These are phyloP conservation scores for Cynaeus angustus DNA, from an alignment of 2,888 invertebrate species.

Conservation along the genomic window DNA sequence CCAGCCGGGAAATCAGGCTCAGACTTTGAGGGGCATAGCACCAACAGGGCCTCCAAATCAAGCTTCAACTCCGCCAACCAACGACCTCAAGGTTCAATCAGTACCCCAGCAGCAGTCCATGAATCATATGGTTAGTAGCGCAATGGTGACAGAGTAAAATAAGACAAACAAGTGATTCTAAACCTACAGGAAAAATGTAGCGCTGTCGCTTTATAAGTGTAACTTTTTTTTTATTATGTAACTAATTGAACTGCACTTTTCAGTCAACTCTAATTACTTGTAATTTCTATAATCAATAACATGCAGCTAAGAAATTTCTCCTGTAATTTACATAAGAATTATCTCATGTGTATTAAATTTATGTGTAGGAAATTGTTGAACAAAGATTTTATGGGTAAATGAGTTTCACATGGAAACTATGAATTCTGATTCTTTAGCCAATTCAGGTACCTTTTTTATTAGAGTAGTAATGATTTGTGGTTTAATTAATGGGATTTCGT, in stretches of 20 bases:
- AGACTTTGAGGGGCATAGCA: conserved; percentile 67
- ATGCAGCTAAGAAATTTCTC: conserved; percentile 1
- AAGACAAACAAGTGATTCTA: no score
- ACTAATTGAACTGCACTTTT: not conserved
- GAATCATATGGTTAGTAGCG: conserved; percentile 63
- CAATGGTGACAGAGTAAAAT: no score
- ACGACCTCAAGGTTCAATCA: conserved; percentile 68
- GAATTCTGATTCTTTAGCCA: no score
- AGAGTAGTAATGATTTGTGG: no score
- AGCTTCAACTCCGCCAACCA: conserved; percentile 70
- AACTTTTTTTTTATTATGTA: not conserved
- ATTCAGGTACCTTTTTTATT: no score
- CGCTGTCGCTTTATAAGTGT: no score
- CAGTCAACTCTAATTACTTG: not conserved
- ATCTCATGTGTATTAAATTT: not conserved
- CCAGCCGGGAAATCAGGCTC: conserved; percentile 68
- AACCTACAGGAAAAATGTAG: no score
- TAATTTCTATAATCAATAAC: conserved; percentile 1
- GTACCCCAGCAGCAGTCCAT: conserved; percentile 63
- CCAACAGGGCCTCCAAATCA: conserved; percentile 69
- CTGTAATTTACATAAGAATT: conserved; percentile 4
- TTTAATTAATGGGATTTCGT: no score
- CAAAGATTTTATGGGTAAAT: not conserved
- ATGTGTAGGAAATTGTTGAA: not conserved
- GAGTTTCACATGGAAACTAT: not conserved